Evolutionary conservation across 2,113 vertebrate species (phyloP).

Genomic region (Pomatostomus ruficeps): DNA sequence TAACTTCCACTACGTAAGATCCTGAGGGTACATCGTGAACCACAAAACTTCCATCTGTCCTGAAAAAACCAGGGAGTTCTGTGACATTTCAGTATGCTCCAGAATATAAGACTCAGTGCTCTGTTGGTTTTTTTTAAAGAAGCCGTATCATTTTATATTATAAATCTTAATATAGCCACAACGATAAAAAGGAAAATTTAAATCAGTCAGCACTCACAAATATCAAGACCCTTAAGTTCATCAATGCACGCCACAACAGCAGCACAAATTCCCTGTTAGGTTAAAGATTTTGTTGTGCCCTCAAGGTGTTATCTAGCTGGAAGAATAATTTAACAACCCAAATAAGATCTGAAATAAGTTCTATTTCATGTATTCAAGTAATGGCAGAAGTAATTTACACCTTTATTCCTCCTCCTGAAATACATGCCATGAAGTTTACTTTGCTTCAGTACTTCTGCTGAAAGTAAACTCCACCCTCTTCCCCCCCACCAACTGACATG

Average conservation of each 20-base stretch:
- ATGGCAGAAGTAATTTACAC: neutral
- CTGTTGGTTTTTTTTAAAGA: neutral
- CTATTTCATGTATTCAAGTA: neutral
- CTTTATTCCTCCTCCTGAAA: neutral
- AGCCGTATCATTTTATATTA: neutral
- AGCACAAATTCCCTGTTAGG: neutral
- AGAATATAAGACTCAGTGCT: neutral
- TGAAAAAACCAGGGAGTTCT: slow-evolving; percentile 49
- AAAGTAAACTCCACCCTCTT: neutral
- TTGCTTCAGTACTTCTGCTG: neutral
- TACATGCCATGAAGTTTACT: neutral
- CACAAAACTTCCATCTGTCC: slow-evolving; percentile 94
- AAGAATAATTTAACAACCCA: neutral
- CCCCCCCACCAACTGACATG: neutral
- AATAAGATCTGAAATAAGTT: neutral
- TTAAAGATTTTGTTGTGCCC: neutral
- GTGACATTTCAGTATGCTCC: neutral
- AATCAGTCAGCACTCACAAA: neutral
- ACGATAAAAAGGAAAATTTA: neutral
- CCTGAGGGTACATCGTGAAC: slow-evolving; percentile 96
- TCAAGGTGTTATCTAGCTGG: neutral
- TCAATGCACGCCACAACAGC: rapidly evolving
- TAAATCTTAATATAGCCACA: neutral
- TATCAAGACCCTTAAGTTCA: neutral
- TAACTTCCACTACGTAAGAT: slow-evolving; percentile 93